Conservation (phyloP, 53 echinoderm and acorn worm genomes). For the Pentamera pediparva region DNA sequence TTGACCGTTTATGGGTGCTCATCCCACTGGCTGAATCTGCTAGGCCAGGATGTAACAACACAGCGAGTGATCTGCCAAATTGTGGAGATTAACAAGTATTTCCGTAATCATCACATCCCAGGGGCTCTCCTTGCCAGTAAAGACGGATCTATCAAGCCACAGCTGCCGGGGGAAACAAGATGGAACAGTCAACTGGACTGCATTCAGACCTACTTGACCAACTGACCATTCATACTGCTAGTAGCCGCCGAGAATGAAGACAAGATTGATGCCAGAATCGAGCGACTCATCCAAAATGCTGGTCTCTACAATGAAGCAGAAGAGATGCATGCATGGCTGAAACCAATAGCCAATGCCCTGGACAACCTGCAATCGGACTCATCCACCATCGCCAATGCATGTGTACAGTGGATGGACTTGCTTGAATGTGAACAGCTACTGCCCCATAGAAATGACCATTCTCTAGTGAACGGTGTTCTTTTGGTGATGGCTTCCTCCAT, state of each 20-base stretch:
- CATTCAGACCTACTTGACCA: neutral
- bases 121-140: neutral
- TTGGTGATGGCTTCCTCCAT: too few species aligned
- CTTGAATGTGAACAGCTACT: constrained; percentile 5
- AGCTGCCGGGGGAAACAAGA: constrained; percentile 21
- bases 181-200: constrained; percentile 19
- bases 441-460: neutral
- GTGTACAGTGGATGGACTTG: constrained; percentile 28
- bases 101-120: constrained; percentile 25
- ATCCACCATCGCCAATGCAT: constrained; percentile 29
- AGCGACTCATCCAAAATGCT: neutral
- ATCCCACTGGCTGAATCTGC: constrained; percentile 19
- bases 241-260: neutral
- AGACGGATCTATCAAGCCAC: constrained; percentile 12
- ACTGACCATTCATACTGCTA: neutral
- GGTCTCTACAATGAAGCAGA: constrained; percentile 18
- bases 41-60: constrained; percentile 14
- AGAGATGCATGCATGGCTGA: constrained; percentile 4
- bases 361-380: constrained; percentile 10
- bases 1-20: constrained; percentile 19
- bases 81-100: constrained; percentile 23
- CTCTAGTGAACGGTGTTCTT: too few species aligned
- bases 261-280: neutral
- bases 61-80: neutral
- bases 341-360: constrained; percentile 15